A percentile compares a stretch with the other conserved stretches of the same genome.
Conservation (phyloP, 2,888 invertebrate genomes). For the Ypsolopha scabrella region DNA sequence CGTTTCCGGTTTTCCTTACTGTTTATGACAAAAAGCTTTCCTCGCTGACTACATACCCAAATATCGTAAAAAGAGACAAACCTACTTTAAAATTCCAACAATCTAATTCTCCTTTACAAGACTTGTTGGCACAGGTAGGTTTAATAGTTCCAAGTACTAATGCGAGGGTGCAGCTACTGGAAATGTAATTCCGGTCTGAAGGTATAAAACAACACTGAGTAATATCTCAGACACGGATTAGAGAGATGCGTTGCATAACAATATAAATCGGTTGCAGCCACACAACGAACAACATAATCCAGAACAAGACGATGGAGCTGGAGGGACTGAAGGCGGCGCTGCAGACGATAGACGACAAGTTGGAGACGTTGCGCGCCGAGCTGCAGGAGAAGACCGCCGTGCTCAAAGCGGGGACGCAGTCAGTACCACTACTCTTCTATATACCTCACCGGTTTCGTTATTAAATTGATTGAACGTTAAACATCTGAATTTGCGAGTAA, state of each 20-base stretch:
- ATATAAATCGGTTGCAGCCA: constrained; percentile 37
- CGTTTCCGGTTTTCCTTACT: too few species aligned
- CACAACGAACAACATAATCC: constrained; percentile 69
- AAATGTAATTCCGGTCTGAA: too few species aligned
- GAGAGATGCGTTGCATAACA: not conserved
- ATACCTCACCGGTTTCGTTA: not conserved
- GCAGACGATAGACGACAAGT: constrained; percentile 70
- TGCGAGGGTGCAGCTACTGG: too few species aligned
- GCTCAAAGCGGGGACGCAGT: constrained; percentile 62
- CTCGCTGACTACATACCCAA: too few species aligned
- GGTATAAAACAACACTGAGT: too few species aligned
- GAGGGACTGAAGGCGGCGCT: constrained; percentile 71
- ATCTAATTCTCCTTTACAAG: too few species aligned
- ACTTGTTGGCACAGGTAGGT: too few species aligned
- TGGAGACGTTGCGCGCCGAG: constrained; percentile 52
- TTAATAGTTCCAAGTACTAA: too few species aligned
- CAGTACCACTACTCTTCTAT: constrained; percentile 30
- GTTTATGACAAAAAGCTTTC: too few species aligned
- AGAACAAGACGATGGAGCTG: constrained; percentile 59
- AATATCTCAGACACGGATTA: not conserved
- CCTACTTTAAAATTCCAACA: too few species aligned
- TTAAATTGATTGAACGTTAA: not conserved
- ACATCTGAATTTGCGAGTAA: too few species aligned
- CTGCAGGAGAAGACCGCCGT: constrained; percentile 51
- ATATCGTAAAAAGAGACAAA: too few species aligned